A percentile compares a stretch with the other conserved stretches of the same genome.
These are phyloP conservation scores for Dascyllus trimaculatus DNA, from an alignment of 2,113 vertebrate genomes.

Conservation along the genomic window DNA sequence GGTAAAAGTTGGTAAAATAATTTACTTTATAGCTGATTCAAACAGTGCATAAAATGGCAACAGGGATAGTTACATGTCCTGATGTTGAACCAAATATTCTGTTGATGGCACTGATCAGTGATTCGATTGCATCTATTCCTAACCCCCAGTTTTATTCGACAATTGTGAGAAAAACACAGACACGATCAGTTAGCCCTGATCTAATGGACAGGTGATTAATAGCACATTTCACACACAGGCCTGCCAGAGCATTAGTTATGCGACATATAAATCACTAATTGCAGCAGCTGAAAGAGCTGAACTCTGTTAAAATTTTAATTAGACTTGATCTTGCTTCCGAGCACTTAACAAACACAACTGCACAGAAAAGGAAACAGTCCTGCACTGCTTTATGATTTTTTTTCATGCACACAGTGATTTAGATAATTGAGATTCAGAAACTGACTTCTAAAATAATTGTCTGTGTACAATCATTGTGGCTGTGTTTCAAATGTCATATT, in stretches of 20 bases:
- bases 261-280: neutral
- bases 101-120: neutral
- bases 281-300: neutral
- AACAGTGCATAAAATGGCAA: too few relatives aligned
- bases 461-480: neutral
- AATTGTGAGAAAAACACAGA: neutral
- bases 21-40: too few relatives aligned
- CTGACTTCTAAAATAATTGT: constrained; percentile 6
- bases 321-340: too few relatives aligned
- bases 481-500: constrained; percentile 36
- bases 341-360: constrained; percentile 16
- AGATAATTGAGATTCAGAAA: neutral
- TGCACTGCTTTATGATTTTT: neutral
- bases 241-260: constrained; percentile 23
- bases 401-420: neutral
- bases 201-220: constrained; percentile 4
- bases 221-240: neutral
- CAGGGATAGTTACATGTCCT: too few relatives aligned
- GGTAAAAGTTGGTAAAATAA: too few relatives aligned
- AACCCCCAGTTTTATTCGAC: neutral
- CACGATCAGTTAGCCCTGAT: neutral
- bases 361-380: neutral
- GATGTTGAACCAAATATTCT: too few relatives aligned
- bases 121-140: neutral
- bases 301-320: too few relatives aligned